Conservation (phyloP, 2,888 invertebrate genomes). For the Labia minor region DNA sequence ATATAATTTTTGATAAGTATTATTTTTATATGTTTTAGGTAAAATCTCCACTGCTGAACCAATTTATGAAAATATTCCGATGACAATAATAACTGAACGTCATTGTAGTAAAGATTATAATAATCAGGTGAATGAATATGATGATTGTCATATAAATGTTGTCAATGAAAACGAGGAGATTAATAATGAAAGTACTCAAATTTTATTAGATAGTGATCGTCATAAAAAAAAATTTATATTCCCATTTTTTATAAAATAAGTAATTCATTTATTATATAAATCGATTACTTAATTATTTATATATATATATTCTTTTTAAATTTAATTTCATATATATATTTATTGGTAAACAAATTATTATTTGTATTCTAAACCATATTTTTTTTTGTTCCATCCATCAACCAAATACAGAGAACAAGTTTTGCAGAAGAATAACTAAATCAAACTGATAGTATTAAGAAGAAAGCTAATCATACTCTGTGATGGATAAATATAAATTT, state of each 20-base stretch:
- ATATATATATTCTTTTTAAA: neutral
- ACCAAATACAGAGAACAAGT: neutral
- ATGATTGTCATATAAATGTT: neutral
- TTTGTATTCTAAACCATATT: no score
- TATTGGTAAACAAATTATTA: no score
- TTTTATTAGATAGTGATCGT: no score
- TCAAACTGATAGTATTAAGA: neutral
- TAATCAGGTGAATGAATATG: neutral
- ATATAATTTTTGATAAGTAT: no score
- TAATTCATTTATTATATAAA: no score
- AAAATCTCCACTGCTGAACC: neutral
- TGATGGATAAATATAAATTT: no score
- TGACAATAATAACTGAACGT: neutral
- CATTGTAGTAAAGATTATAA: neutral
- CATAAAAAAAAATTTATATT: no score
- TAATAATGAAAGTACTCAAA: no score
- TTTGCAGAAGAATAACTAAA: neutral
- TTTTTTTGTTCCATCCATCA: neutral
- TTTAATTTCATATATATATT: no score
- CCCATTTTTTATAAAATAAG: no score
- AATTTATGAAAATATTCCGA: constrained; percentile 20
- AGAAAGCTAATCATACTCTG: neutral
- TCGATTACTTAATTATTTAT: no score
- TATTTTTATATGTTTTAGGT: neutral
- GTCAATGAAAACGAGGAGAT: no score